Conservation (phyloP, 2,888 invertebrate genomes). For the Patella depressa region DNA sequence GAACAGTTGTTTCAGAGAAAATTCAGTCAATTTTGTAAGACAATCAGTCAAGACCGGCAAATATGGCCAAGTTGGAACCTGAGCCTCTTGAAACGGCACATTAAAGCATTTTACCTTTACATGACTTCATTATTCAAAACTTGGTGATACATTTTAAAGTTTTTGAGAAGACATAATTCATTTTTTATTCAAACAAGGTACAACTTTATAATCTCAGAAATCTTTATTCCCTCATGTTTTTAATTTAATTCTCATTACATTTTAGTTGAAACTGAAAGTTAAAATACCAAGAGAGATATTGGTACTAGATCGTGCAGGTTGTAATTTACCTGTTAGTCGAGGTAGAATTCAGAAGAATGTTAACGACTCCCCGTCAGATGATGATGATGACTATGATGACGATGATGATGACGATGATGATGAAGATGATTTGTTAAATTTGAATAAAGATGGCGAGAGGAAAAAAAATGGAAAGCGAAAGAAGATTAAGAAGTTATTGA, state of each 20-base stretch:
- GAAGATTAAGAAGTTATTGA: background rate
- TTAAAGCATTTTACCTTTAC: too few relatives aligned
- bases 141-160: slow-evolving; percentile 31
- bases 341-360: slow-evolving; percentile 6
- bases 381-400: slow-evolving; percentile 23
- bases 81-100: too few relatives aligned
- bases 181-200: too few relatives aligned
- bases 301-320: background rate
- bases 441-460: too few relatives aligned
- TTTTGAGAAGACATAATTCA: background rate
- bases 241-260: too few relatives aligned
- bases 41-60: slow-evolving; percentile 1
- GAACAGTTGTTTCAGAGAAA: too few relatives aligned
- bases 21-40: too few relatives aligned
- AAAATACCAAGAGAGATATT: slow-evolving; percentile 20
- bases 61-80: slow-evolving; percentile 6
- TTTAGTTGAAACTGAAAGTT: background rate
- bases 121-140: slow-evolving; percentile 36
- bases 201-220: too few relatives aligned
- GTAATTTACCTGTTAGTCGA: background rate
- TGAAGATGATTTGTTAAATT: background rate
- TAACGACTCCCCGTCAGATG: background rate
- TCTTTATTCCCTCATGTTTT: too few relatives aligned
- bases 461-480: background rate
- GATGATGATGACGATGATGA: slow-evolving; percentile 4